Conservation (phyloP, 1,140 invertebrate species). For the Gryllus bimaculatus region DNA sequence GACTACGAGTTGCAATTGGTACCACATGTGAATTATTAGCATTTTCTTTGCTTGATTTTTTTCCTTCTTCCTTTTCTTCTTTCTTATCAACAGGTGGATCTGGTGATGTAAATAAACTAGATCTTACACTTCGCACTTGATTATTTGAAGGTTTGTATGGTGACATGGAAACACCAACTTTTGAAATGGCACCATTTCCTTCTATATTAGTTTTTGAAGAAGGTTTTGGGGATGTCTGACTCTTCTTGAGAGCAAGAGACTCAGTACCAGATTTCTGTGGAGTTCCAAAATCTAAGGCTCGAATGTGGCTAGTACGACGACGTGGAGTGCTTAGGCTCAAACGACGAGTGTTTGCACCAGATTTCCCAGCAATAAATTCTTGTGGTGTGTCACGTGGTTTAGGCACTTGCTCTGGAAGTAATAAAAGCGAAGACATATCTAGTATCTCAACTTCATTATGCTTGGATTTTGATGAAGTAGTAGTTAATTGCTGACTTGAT, state of each 20-base stretch:
- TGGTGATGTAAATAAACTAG: constrained; percentile 18
- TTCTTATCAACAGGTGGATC: background rate
- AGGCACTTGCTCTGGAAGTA: background rate
- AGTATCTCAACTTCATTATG: background rate
- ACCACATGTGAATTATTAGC: constrained; percentile 22
- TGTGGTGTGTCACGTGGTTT: constrained; percentile 16
- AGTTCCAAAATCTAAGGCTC: constrained; percentile 36
- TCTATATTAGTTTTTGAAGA: background rate
- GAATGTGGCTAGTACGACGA: constrained; percentile 33
- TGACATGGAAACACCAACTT: background rate
- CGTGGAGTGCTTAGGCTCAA: constrained; percentile 39
- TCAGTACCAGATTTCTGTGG: constrained; percentile 31
- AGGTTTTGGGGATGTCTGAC: constrained; percentile 11
- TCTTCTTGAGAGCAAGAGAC: background rate
- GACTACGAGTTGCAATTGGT: constrained; percentile 33
- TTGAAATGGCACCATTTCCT: background rate
- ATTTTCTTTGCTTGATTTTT: background rate
- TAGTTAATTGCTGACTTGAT: no score
- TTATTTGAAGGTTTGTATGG: background rate
- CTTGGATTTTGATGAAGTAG: no score
- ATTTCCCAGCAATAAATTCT: background rate
- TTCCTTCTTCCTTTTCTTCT: background rate
- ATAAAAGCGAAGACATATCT: background rate
- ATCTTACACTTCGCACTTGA: background rate
- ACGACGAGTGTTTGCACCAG: constrained; percentile 19